Evolutionary conservation across 2,888 invertebrate species (phyloP).

Genomic region (Cephus nigrinus): DNA sequence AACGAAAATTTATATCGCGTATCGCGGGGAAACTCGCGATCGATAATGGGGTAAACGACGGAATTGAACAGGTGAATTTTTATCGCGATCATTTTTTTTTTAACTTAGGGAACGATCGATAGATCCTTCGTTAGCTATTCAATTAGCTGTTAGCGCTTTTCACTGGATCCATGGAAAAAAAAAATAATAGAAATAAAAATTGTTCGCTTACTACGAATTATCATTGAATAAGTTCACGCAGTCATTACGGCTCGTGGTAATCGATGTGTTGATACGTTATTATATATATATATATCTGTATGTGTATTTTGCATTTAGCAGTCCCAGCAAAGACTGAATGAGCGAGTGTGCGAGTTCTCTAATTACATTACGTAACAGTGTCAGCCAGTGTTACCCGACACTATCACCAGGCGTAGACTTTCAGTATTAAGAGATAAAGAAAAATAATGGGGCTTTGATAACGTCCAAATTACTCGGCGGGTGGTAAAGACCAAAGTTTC

Average conservation of each 20-base stretch:
- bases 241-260: neutral
- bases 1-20: neutral
- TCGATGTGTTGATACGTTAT: too few species aligned
- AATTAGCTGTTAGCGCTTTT: neutral
- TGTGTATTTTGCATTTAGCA: neutral
- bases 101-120: neutral
- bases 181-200: neutral
- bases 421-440: neutral
- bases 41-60: neutral
- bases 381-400: neutral
- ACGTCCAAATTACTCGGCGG: neutral
- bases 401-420: neutral
- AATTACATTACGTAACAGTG: neutral
- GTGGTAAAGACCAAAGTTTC: neutral
- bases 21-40: neutral
- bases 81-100: neutral
- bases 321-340: too few species aligned
- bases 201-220: neutral
- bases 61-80: neutral
- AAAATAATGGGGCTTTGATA: neutral
- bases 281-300: too few species aligned
- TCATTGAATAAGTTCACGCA: neutral
- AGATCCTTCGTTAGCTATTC: neutral
- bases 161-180: neutral
- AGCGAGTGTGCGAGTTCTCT: neutral